phyloP scores from a whole-genome alignment of 2,888 invertebrate genomes.

The Euphydryas editha region DNA sequence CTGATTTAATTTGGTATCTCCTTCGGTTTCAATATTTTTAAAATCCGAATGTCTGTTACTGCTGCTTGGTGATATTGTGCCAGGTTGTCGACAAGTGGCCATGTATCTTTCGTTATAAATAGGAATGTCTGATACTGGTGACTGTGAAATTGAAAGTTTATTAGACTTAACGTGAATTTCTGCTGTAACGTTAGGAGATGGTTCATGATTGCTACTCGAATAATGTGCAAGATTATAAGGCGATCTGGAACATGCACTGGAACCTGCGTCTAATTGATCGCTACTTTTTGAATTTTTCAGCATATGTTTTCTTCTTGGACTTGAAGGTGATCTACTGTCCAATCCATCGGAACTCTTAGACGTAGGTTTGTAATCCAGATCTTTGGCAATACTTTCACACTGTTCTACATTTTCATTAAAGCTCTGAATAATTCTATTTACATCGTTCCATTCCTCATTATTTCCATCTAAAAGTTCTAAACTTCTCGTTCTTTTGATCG shows the following conservation, averaged over 20 bases:
- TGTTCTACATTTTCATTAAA: slow-evolving; percentile 70
- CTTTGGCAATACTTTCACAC: slow-evolving; percentile 71
- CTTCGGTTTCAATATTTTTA: slow-evolving; percentile 60
- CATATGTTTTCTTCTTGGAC: slow-evolving; percentile 61
- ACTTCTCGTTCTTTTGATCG: slow-evolving; percentile 87
- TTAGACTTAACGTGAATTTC: slow-evolving; percentile 78
- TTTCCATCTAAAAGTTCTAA: slow-evolving; percentile 86
- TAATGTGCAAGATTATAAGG: slow-evolving; percentile 51
- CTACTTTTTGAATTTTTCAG: slow-evolving; percentile 73
- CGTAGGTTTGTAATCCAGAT: slow-evolving; percentile 69
- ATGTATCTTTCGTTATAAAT: slow-evolving; percentile 62
- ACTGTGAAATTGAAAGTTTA: slow-evolving; percentile 68
- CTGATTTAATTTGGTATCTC: slow-evolving; percentile 48
- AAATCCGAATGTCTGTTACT: slow-evolving; percentile 55
- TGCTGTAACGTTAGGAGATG: slow-evolving; percentile 71
- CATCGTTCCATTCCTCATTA: slow-evolving; percentile 73
- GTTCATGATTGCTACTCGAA: slow-evolving; percentile 51
- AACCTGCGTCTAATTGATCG: slow-evolving; percentile 72
- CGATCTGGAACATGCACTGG: slow-evolving; percentile 62
- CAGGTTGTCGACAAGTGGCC: slow-evolving; percentile 66
- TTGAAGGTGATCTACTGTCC: slow-evolving; percentile 63
- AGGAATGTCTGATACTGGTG: slow-evolving; percentile 68
- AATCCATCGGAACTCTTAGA: slow-evolving; percentile 81
- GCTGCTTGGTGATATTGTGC: slow-evolving; percentile 63
- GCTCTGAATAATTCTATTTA: slow-evolving; percentile 64